Conservation (phyloP, 37 sponge, comb jelly and placozoan species). For the Chondrosia reniformis region DNA sequence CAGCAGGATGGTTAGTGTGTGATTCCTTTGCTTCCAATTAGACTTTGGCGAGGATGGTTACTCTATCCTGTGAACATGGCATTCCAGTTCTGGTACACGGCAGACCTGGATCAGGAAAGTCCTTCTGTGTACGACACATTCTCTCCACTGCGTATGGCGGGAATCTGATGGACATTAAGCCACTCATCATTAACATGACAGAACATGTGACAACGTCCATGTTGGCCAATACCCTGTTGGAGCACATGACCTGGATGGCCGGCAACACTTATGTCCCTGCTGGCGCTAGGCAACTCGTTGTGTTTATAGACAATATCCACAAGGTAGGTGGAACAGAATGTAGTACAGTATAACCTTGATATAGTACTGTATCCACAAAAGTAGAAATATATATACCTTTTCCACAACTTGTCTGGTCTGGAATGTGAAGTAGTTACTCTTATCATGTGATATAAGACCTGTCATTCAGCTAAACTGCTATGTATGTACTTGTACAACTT, state of each 20-base stretch:
- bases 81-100: constrained; percentile 54
- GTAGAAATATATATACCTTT: no score
- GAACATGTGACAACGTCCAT: constrained; percentile 2
- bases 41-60: no score
- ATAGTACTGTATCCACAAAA: no score
- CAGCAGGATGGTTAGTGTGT: no score
- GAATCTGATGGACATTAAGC: neutral
- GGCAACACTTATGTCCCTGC: constrained; percentile 64
- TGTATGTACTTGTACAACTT: no score
- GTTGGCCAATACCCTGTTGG: constrained; percentile 37
- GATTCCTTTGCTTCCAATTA: no score
- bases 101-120: constrained; percentile 58
- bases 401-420: neutral
- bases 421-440: neutral
- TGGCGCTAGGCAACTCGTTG: constrained; percentile 45
- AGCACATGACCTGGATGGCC: constrained; percentile 68
- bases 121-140: constrained; percentile 22
- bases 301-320: constrained; percentile 71
- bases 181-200: constrained; percentile 32
- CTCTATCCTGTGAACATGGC: constrained; percentile 1
- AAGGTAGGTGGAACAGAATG: constrained; percentile 9
- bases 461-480: neutral
- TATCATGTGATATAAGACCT: neutral
- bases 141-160: neutral
- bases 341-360: neutral